phyloP scores from a whole-genome alignment of 2,888 invertebrate genomes.

The Luperina testacea region DNA sequence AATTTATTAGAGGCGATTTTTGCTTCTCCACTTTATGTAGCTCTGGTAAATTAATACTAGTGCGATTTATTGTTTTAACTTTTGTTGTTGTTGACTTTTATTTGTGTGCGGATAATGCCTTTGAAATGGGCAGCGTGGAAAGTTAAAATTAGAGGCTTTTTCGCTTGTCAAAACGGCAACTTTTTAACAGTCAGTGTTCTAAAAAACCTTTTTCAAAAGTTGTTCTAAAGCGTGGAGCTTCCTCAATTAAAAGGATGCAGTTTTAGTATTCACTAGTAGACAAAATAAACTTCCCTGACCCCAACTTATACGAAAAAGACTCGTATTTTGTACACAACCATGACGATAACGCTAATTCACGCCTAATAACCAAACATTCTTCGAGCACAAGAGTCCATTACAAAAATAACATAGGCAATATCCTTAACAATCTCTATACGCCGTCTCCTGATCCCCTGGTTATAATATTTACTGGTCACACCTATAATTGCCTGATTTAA shows the following conservation, averaged over 20 bases:
- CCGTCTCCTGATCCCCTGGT: conserved; percentile 81
- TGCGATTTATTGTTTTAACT: conserved; percentile 61
- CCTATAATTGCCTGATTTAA: conserved; percentile 89
- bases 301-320: neutral
- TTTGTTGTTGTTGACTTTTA: conserved; percentile 52
- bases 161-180: neutral
- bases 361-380: conserved; percentile 62
- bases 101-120: conserved; percentile 36
- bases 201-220: neutral
- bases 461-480: conserved; percentile 87
- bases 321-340: conserved; percentile 37
- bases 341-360: conserved; percentile 64
- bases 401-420: conserved; percentile 70
- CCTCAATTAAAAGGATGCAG: neutral
- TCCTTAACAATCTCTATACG: conserved; percentile 69
- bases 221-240: neutral
- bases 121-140: conserved; percentile 34
- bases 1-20: conserved; percentile 79
- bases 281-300: conserved; percentile 4
- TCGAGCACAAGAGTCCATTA: conserved; percentile 66
- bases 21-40: conserved; percentile 71
- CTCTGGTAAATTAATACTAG: conserved; percentile 70
- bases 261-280: conserved; percentile 5
- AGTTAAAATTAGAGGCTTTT: conserved; percentile 21
- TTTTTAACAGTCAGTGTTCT: neutral